Evolutionary conservation across 2,797 vertebrate genomes (phyloP).

Genomic region (Catamblyrhynchus diadema): DNA sequence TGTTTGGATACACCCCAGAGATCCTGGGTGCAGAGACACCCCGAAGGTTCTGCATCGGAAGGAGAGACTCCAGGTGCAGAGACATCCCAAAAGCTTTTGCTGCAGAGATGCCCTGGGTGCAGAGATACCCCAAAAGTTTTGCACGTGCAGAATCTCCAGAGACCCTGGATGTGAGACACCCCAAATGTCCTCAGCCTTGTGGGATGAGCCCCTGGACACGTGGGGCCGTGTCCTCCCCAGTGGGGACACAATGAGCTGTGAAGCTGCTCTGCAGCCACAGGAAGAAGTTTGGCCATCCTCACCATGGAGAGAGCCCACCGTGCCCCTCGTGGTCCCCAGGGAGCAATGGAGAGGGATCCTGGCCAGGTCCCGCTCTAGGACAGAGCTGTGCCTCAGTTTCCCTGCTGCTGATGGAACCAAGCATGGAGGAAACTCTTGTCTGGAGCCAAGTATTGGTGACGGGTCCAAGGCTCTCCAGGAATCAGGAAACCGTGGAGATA

Average conservation of each 20-base stretch:
- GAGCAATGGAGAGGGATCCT: background rate
- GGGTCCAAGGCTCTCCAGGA: background rate
- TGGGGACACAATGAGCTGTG: accelerated
- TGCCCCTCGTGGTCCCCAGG: accelerated
- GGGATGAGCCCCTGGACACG: background rate
- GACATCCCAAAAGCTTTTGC: background rate
- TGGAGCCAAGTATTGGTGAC: background rate
- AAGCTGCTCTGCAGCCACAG: background rate
- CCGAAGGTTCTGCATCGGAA: background rate
- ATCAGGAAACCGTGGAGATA: background rate
- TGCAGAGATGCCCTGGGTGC: background rate
- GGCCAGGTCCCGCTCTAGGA: background rate
- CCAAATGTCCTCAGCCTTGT: background rate
- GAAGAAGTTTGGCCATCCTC: background rate
- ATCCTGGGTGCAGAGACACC: background rate
- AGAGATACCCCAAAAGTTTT: background rate
- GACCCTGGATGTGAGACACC: background rate
- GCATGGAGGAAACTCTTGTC: background rate
- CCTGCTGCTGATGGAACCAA: background rate
- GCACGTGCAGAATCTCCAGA: background rate
- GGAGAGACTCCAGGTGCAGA: background rate
- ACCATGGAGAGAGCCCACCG: background rate
- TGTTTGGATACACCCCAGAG: background rate
- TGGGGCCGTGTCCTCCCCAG: background rate
- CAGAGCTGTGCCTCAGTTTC: background rate